Percentiles rank a stretch among this genome's conserved stretches.
phyloP scores from a whole-genome alignment of 2,797 vertebrate genomes.

The Novumbra hubbsi region DNA sequence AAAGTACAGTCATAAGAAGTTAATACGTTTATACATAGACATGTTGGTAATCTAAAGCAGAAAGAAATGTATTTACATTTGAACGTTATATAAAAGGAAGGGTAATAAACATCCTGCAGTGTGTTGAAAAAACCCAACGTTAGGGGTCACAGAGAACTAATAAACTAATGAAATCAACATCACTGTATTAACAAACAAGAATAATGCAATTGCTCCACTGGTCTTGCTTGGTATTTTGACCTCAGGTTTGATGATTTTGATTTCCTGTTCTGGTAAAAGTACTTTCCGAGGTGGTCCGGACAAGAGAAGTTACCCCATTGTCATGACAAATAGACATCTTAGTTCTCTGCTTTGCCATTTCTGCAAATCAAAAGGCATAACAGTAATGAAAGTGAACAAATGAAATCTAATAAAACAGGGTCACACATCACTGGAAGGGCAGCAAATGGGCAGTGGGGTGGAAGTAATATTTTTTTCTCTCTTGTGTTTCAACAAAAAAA shows the following conservation, averaged over 20 bases:
- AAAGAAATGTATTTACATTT: conserved; percentile 25
- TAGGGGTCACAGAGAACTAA: neutral
- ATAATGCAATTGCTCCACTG: neutral
- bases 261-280: conserved; percentile 17
- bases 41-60: conserved; percentile 21
- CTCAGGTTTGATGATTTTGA: neutral
- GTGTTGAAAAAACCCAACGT: neutral
- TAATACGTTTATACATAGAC: conserved; percentile 10
- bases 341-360: conserved; percentile 57
- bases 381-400: conserved; percentile 80
- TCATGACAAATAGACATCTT: conserved; percentile 65
- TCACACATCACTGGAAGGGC: conserved; percentile 84
- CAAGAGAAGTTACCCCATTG: conserved; percentile 51
- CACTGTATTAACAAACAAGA: neutral
- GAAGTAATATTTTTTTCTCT: conserved; percentile 69
- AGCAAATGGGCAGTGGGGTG: conserved; percentile 77
- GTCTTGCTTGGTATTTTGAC: neutral
- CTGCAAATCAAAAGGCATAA: conserved; percentile 73
- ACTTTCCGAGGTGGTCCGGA: conserved; percentile 47
- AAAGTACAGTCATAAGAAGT: neutral
- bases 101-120: neutral
- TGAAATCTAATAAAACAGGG: conserved; percentile 81
- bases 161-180: neutral
- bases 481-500: conserved; percentile 69
- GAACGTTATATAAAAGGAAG: conserved; percentile 25